Evolutionary conservation across 2,797 vertebrate species (phyloP).

Genomic region (Pogonophryne albipinna): DNA sequence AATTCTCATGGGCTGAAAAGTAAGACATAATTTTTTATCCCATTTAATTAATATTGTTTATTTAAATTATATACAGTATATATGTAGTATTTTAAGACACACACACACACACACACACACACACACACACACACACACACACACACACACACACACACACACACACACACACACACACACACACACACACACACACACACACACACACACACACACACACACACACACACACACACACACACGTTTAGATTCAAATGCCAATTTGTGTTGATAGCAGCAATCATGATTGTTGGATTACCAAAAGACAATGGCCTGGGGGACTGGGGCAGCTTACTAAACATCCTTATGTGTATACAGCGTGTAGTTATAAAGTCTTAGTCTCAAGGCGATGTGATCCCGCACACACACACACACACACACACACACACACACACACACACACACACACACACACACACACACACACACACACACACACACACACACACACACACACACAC

Average conservation of each 20-base stretch:
- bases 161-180: too few relatives aligned
- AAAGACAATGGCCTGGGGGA: not conserved
- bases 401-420: too few relatives aligned
- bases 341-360: not conserved
- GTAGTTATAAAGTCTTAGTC: not conserved
- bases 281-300: not conserved
- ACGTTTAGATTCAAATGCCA: not conserved
- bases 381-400: not conserved
- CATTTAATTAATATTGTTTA: not conserved
- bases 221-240: too few relatives aligned
- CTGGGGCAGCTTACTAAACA: not conserved
- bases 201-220: too few relatives aligned
- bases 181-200: too few relatives aligned
- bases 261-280: not conserved
- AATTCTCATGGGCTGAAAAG: slow-evolving; percentile 8
- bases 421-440: not conserved
- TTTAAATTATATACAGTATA: not conserved
- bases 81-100: too few relatives aligned
- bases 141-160: too few relatives aligned
- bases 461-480: not conserved
- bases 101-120: too few relatives aligned
- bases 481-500: too few relatives aligned
- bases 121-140: too few relatives aligned
- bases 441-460: not conserved
- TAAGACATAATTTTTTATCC: not conserved